These are phyloP conservation scores for Dascyllus trimaculatus DNA, from an alignment of 2,113 vertebrate species.

Conservation along the genomic window DNA sequence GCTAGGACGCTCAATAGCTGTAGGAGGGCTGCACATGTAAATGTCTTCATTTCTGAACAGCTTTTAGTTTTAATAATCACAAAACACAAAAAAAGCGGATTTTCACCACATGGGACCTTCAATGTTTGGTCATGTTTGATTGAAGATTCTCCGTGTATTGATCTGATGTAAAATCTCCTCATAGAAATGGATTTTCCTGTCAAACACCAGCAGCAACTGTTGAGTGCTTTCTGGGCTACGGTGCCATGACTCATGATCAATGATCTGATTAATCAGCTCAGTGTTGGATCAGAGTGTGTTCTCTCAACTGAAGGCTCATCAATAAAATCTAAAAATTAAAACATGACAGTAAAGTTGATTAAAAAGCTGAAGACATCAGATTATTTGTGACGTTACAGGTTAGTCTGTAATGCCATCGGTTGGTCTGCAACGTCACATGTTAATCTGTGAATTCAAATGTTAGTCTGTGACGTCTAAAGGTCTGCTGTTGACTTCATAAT, in stretches of 20 bases:
- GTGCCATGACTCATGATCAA: too few species aligned
- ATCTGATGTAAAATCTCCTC: not conserved
- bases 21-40: too few species aligned
- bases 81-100: too few species aligned
- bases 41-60: too few species aligned
- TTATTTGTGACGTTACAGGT: not conserved
- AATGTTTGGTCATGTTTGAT: not conserved
- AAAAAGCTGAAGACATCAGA: not conserved
- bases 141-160: not conserved
- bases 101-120: too few species aligned
- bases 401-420: not conserved
- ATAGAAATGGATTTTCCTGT: not conserved
- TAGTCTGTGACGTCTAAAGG: not conserved
- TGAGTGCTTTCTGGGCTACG: too few species aligned
- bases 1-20: too few species aligned
- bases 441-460: not conserved
- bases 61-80: too few species aligned
- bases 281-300: too few species aligned
- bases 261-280: too few species aligned
- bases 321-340: not conserved
- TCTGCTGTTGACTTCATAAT: not conserved
- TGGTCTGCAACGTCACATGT: not conserved
- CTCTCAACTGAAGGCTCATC: too few species aligned
- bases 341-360: not conserved
- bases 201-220: slow-evolving; percentile 4